phyloP scores from a whole-genome alignment of 2,797 vertebrate genomes.

The Dryobates pubescens region DNA sequence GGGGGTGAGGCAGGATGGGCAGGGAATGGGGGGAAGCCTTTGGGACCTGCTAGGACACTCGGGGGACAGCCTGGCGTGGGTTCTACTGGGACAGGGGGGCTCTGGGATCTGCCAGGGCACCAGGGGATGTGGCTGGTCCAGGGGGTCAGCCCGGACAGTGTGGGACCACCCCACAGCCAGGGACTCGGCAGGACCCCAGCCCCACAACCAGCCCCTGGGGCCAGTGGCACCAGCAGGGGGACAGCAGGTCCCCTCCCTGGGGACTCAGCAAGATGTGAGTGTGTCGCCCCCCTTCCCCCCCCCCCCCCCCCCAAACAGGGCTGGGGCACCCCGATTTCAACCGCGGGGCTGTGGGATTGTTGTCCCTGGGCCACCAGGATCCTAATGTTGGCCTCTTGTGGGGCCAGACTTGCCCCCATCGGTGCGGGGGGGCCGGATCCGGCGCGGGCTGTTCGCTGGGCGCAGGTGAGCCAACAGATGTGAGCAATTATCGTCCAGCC shows the following conservation, averaged over 20 bases:
- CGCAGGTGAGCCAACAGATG: conserved; percentile 49
- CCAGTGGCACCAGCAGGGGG: fast-evolving
- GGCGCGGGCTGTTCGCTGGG: background rate
- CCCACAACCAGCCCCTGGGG: background rate
- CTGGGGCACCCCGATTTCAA: background rate
- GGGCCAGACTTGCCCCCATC: background rate
- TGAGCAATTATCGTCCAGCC: conserved; percentile 14
- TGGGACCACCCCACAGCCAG: background rate
- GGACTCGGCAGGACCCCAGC: background rate
- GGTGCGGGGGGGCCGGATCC: background rate
- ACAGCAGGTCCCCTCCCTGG: fast-evolving
- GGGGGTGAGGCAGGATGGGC: background rate
- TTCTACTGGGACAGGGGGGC: background rate
- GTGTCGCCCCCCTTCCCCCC: no score
- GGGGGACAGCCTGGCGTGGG: background rate
- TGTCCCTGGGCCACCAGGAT: background rate
- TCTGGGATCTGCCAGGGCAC: background rate
- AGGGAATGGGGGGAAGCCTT: background rate
- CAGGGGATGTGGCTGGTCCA: fast-evolving
- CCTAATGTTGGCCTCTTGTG: fast-evolving
- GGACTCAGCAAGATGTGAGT: fast-evolving
- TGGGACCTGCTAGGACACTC: background rate
- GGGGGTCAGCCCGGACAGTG: background rate
- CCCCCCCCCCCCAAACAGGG: background rate
- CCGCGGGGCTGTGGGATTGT: fast-evolving